These are phyloP conservation scores for Drosophila kuntzei DNA, from an alignment of 2,888 invertebrate species.

Conservation along the genomic window DNA sequence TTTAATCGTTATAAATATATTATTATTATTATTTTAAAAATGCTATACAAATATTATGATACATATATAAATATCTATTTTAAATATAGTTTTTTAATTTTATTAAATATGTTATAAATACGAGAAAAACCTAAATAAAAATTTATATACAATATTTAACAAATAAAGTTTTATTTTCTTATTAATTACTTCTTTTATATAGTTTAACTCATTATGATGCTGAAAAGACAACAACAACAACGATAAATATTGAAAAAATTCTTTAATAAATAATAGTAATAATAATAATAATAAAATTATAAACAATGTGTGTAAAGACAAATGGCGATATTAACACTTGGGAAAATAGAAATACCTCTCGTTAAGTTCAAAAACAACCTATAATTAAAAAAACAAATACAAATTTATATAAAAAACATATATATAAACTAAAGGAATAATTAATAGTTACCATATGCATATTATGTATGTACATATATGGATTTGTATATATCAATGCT, in stretches of 20 bases:
- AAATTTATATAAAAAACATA: conserved; percentile 56
- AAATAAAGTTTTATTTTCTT: conserved; percentile 27
- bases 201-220: conserved; percentile 21
- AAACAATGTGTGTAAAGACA: conserved; percentile 47
- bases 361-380: conserved; percentile 85
- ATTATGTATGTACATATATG: conserved; percentile 29
- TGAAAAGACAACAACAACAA: conserved; percentile 54
- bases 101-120: conserved; percentile 75
- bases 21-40: conserved; percentile 36
- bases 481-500: conserved; percentile 23
- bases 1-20: conserved; percentile 75
- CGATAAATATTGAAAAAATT: conserved; percentile 28
- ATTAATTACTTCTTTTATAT: conserved; percentile 21
- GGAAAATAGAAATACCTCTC: conserved; percentile 86
- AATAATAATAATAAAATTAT: too few species aligned
- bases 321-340: conserved; percentile 82
- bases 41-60: conserved; percentile 69
- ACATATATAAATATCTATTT: conserved; percentile 47
- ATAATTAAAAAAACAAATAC: conserved; percentile 47
- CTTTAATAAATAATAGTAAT: neutral
- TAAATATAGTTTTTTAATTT: conserved; percentile 69
- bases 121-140: conserved; percentile 69
- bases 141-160: conserved; percentile 68
- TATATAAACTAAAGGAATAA: conserved; percentile 14
- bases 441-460: conserved; percentile 22